These are phyloP conservation scores for Rhopalosiphum nymphaeae DNA, from an alignment of 2,888 invertebrate genomes.

Conservation along the genomic window DNA sequence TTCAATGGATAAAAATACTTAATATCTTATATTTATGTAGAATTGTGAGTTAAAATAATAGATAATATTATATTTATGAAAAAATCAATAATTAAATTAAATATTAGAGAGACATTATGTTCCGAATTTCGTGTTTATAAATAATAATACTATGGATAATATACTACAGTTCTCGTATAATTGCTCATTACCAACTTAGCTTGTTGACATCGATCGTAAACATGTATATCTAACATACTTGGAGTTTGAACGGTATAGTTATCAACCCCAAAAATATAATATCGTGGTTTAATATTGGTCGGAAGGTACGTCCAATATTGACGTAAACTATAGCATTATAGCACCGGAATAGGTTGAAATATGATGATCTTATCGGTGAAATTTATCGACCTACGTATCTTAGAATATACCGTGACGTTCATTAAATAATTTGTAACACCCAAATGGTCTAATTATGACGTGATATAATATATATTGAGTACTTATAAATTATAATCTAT, in stretches of 20 bases:
- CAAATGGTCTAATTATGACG: neutral
- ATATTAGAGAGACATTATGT: neutral
- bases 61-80: neutral
- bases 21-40: neutral
- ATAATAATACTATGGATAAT: neutral
- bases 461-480: neutral
- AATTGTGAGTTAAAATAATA: neutral
- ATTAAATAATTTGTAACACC: neutral
- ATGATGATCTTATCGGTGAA: neutral
- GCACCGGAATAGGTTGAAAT: neutral
- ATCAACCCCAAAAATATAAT: neutral
- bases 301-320: neutral
- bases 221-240: neutral
- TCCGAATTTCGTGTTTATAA: neutral
- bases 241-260: neutral
- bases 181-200: neutral
- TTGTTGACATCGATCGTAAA: neutral
- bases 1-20: neutral
- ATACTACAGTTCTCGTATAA: neutral
- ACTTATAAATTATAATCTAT: neutral
- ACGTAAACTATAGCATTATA: neutral
- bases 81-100: neutral
- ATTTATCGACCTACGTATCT: neutral
- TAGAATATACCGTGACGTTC: neutral
- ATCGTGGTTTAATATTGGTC: neutral